These are phyloP conservation scores for Chrosomus eos DNA, from an alignment of 2,797 vertebrate genomes.

Conservation along the genomic window DNA sequence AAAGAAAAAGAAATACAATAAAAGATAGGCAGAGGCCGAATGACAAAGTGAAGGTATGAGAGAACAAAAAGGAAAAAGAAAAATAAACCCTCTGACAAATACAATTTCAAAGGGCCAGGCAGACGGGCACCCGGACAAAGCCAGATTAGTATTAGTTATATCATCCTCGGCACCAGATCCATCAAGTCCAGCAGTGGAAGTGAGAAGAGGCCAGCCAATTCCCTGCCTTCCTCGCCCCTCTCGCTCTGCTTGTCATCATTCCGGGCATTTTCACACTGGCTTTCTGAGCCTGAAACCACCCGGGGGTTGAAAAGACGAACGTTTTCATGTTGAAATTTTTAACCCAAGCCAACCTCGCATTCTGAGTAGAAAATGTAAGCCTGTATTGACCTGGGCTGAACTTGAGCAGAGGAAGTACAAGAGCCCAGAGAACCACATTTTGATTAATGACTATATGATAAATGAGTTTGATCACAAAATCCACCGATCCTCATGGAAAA, in stretches of 20 bases:
- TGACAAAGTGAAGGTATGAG: conserved; percentile 7
- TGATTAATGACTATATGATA: neutral
- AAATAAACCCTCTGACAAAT: conserved; percentile 39
- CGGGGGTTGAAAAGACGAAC: conserved; percentile 22
- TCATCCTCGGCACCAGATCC: conserved; percentile 41
- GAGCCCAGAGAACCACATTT: neutral
- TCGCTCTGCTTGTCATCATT: conserved; percentile 27
- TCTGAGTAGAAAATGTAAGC: conserved; percentile 23
- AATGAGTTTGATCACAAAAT: conserved; percentile 19
- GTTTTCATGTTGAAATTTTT: conserved; percentile 26
- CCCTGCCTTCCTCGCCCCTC: conserved; percentile 2
- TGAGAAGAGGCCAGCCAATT: conserved; percentile 21
- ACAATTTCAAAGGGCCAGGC: conserved; percentile 34
- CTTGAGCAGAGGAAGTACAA: neutral
- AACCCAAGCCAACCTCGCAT: conserved; percentile 15
- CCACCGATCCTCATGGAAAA: neutral
- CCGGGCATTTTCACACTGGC: conserved; percentile 38
- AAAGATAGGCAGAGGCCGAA: neutral
- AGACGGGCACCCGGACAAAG: conserved; percentile 30
- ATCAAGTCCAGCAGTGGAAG: conserved; percentile 30
- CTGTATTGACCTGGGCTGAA: conserved; percentile 17
- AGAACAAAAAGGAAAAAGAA: conserved; percentile 4
- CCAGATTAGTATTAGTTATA: conserved; percentile 52
- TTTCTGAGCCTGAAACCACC: conserved; percentile 30
- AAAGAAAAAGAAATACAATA: neutral